Evolutionary conservation across 2,888 invertebrate species (phyloP).

Genomic region (Leptopilina myrica): DNA sequence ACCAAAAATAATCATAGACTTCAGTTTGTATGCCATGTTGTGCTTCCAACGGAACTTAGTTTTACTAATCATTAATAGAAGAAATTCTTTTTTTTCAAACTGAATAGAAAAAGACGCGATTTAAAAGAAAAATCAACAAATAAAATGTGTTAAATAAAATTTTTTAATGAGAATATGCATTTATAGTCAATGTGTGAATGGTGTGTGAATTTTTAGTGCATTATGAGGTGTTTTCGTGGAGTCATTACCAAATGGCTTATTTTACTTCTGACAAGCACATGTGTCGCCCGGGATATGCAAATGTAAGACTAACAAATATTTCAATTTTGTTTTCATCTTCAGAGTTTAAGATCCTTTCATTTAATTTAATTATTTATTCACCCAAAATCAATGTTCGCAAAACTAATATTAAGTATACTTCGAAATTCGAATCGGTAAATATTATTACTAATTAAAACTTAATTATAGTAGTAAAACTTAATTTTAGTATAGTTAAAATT

Average conservation of each 20-base stretch:
- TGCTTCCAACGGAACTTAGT: background rate
- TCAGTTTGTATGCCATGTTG: conserved; percentile 15
- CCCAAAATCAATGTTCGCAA: too few species aligned
- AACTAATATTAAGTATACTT: too few species aligned
- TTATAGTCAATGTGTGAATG: conserved; percentile 23
- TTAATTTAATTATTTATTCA: too few species aligned
- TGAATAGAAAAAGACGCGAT: background rate
- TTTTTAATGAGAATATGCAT: conserved; percentile 19
- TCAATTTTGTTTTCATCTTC: too few species aligned
- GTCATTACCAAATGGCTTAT: conserved; percentile 49
- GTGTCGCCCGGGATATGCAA: conserved; percentile 59
- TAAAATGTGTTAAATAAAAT: background rate
- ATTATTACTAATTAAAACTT: too few species aligned
- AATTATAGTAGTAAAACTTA: too few species aligned
- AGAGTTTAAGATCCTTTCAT: too few species aligned
- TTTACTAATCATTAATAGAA: background rate
- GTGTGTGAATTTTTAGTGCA: conserved; percentile 5
- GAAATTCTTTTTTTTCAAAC: background rate
- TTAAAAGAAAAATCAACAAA: background rate
- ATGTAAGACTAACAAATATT: conserved; percentile 56
- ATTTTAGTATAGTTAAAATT: too few species aligned
- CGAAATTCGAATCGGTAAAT: too few species aligned
- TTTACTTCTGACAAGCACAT: conserved; percentile 58
- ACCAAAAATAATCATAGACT: conserved; percentile 70
- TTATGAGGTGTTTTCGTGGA: conserved; percentile 26